phyloP scores from a whole-genome alignment of 2,888 invertebrate genomes.

The Caenorhabditis sp. region DNA sequence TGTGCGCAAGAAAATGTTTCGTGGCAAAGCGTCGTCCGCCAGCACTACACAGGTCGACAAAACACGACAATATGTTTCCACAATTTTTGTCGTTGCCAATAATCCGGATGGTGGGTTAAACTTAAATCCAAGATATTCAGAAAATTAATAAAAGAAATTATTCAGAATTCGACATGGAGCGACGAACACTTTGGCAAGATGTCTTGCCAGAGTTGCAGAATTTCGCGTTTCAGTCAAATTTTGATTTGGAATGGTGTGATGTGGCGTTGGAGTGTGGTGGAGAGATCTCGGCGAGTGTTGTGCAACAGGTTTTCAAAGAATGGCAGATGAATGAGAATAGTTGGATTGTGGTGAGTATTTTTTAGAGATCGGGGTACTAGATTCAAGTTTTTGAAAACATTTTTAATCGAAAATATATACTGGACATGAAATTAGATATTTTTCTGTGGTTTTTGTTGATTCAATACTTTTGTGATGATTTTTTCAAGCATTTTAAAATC shows the following conservation, averaged over 20 bases:
- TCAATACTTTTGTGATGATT: no score
- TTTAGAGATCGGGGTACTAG: no score
- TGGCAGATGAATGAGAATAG: constrained; percentile 32
- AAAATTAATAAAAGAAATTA: neutral
- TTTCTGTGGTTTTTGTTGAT: no score
- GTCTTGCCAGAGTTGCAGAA: constrained; percentile 70
- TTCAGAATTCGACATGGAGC: constrained; percentile 66
- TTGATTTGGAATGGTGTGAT: constrained; percentile 69
- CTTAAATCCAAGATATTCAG: neutral
- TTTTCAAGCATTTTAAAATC: no score
- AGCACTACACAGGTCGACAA: neutral
- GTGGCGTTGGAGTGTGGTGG: constrained; percentile 40
- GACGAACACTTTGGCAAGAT: constrained; percentile 57
- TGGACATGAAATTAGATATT: no score
- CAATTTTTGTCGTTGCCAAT: constrained; percentile 29
- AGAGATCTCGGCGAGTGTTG: constrained; percentile 32
- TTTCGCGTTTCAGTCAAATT: constrained; percentile 70
- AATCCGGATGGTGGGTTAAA: constrained; percentile 30
- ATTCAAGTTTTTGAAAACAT: no score
- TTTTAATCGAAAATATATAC: no score
- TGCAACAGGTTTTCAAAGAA: constrained; percentile 27
- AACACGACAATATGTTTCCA: constrained; percentile 14
- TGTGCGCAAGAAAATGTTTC: constrained; percentile 1
- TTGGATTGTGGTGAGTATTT: constrained; percentile 47
- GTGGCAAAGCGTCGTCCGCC: neutral